Evolutionary conservation across 2,113 vertebrate genomes (phyloP).

Genomic region (Nicator chloris): DNA sequence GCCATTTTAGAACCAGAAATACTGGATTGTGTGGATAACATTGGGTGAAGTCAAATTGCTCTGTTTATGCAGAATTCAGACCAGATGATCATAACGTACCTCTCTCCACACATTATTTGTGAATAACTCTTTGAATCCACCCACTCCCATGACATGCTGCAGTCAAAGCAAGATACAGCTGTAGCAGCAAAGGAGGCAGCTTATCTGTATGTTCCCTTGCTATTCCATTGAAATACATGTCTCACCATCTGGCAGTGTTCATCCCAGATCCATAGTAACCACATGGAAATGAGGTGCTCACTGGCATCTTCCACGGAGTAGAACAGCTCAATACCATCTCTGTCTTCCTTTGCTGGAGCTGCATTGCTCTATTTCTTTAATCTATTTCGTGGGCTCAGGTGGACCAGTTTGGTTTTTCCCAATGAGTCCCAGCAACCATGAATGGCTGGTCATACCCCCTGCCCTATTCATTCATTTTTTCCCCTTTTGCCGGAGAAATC

Average conservation of each 20-base stretch:
- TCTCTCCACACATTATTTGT: not conserved
- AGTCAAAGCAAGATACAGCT: not conserved
- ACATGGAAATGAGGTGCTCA: conserved; percentile 1
- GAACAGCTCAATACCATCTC: not conserved
- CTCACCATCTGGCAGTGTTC: not conserved
- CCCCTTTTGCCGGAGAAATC: not conserved
- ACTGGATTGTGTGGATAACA: not conserved
- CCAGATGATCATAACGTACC: not conserved
- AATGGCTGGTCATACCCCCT: not conserved
- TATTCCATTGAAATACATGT: not conserved
- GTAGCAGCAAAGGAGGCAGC: not conserved
- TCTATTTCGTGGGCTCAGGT: not conserved
- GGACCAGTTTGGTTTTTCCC: not conserved
- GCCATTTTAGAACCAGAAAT: not conserved
- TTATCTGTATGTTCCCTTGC: not conserved
- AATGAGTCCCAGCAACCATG: not conserved
- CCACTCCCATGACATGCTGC: not conserved
- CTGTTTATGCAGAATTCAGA: not conserved
- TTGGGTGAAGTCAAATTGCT: not conserved
- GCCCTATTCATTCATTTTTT: not conserved
- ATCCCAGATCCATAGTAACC: conserved; percentile 15
- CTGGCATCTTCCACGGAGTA: accelerated
- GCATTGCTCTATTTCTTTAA: not conserved
- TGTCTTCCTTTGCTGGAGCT: not conserved
- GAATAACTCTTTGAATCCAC: not conserved